A percentile compares a stretch with the other conserved stretches of the same genome.
These are phyloP conservation scores for Phyllotreta cruciferae DNA, from an alignment of 2,888 invertebrate species.

Conservation along the genomic window DNA sequence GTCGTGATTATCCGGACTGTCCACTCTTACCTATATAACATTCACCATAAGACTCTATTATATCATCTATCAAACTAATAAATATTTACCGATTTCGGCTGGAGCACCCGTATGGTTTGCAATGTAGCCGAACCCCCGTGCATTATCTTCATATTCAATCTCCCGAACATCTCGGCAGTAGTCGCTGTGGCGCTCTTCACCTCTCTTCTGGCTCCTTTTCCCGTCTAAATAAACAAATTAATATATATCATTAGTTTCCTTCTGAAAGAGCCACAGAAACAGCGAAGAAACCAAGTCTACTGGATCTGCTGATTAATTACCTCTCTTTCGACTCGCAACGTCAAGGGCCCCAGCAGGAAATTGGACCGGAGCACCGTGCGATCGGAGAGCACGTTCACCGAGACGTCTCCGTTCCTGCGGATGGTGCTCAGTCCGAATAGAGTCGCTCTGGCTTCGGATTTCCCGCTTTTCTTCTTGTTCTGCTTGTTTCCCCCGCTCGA, in stretches of 20 bases:
- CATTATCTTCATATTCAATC: slow-evolving; percentile 77
- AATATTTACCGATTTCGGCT: slow-evolving; percentile 79
- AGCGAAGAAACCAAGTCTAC: not conserved
- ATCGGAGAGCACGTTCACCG: slow-evolving; percentile 78
- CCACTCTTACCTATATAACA: slow-evolving; percentile 76
- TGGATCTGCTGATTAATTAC: too few species aligned
- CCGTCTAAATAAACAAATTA: slow-evolving; percentile 69
- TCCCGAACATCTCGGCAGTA: slow-evolving; percentile 85
- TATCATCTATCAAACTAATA: too few species aligned
- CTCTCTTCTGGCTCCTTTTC: slow-evolving; percentile 80
- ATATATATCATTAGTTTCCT: too few species aligned
- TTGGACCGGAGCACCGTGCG: slow-evolving; percentile 84
- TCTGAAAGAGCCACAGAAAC: not conserved
- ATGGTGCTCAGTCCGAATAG: slow-evolving; percentile 81
- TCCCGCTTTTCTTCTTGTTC: slow-evolving; percentile 60
- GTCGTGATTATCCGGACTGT: slow-evolving; percentile 82
- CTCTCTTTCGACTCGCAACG: slow-evolving; percentile 80
- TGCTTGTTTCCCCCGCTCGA: slow-evolving; percentile 51
- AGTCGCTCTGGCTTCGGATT: slow-evolving; percentile 77
- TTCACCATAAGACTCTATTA: too few species aligned
- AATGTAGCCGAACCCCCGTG: slow-evolving; percentile 83
- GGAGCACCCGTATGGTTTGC: slow-evolving; percentile 83
- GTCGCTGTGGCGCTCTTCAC: slow-evolving; percentile 86
- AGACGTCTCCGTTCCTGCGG: slow-evolving; percentile 80
- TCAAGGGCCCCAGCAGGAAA: slow-evolving; percentile 81